phyloP scores from a whole-genome alignment of 2,888 invertebrate species.

The Acanthosepion pharaonis region DNA sequence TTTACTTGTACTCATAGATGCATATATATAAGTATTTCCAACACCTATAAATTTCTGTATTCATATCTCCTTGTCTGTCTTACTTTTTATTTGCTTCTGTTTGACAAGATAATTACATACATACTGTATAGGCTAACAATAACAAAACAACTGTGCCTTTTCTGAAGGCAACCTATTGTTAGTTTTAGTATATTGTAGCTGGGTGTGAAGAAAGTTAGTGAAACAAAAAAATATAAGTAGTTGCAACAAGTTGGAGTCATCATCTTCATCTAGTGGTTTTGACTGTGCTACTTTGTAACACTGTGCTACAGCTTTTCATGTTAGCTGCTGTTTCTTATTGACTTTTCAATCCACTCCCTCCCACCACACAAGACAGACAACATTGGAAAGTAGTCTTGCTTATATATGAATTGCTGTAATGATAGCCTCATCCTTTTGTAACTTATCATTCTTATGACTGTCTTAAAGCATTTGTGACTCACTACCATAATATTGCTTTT shows the following conservation, averaged over 20 bases:
- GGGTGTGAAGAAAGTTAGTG: background rate
- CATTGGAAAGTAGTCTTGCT: constrained; percentile 33
- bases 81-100: no score
- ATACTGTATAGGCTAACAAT: background rate
- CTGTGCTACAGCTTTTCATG: background rate
- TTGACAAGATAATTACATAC: background rate
- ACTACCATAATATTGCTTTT: constrained; percentile 14
- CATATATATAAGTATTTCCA: background rate
- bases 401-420: constrained; percentile 2
- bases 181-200: background rate
- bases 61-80: background rate
- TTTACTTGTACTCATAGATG: background rate
- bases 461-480: background rate
- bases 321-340: constrained; percentile 9
- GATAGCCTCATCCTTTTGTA: background rate
- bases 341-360: background rate
- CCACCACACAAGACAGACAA: background rate
- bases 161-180: background rate
- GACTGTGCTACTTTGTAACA: background rate
- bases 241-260: constrained; percentile 18
- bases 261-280: background rate
- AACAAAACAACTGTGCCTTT: background rate
- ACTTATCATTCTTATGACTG: background rate
- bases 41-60: background rate
- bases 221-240: constrained; percentile 6